Conservation (phyloP, 2,797 vertebrate species). For the Pagetopsis macropterus region DNA sequence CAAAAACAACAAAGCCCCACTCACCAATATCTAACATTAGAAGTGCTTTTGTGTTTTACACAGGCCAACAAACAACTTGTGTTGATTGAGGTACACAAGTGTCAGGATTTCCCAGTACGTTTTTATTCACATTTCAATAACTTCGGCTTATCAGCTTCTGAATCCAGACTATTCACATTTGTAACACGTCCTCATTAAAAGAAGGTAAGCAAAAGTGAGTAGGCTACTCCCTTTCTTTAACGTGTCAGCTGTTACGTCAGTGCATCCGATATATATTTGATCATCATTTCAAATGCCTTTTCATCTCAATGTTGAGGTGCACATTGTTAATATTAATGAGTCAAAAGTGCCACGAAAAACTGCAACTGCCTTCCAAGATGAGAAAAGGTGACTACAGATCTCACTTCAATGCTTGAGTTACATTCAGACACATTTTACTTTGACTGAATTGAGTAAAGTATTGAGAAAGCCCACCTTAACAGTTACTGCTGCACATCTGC, state of each 20-base stretch:
- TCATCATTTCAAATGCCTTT: background rate
- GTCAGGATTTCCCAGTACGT: background rate
- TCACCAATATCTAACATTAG: background rate
- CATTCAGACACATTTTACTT: background rate
- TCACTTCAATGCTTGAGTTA: background rate
- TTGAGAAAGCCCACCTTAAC: no score
- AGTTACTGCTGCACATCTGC: background rate
- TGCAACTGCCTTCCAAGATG: background rate
- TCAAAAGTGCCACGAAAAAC: background rate
- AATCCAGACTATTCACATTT: background rate
- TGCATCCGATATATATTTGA: background rate
- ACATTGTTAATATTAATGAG: constrained; percentile 8
- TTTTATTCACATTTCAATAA: constrained; percentile 19
- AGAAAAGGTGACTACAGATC: background rate
- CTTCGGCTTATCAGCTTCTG: constrained; percentile 2
- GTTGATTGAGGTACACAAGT: background rate
- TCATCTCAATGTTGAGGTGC: background rate
- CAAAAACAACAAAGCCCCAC: background rate
- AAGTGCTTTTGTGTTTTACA: background rate
- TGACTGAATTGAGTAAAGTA: background rate
- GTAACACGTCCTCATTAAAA: background rate
- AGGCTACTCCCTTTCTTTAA: background rate
- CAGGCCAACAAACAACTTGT: background rate
- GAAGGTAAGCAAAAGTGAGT: background rate
- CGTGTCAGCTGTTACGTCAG: constrained; percentile 4